Percentiles rank a stretch among this genome's conserved stretches.
Conservation (phyloP, 2,888 invertebrate species). For the Arctia plantaginis region DNA sequence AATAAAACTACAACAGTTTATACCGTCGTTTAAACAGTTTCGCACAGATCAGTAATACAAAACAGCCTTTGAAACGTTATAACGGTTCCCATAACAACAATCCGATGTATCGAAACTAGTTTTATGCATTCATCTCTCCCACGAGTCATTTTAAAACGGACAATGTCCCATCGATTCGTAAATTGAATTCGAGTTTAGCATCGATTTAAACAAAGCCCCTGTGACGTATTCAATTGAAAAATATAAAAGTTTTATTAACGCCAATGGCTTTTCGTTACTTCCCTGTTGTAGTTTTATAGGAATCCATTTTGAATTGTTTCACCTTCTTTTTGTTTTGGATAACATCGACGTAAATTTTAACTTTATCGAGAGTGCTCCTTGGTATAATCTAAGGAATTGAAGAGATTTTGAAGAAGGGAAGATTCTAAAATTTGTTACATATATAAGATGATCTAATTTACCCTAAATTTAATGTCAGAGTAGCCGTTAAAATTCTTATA, state of each 20-base stretch:
- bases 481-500: no score
- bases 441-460: no score
- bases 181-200: conserved; percentile 50
- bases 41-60: conserved; percentile 6
- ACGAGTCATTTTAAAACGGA: conserved; percentile 32
- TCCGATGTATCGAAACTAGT: conserved; percentile 36
- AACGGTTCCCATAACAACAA: conserved; percentile 43
- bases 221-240: conserved; percentile 43
- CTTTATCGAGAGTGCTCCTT: not conserved
- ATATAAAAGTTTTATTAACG: conserved; percentile 33
- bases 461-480: no score
- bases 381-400: no score
- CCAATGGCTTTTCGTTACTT: conserved; percentile 31
- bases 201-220: conserved; percentile 37
- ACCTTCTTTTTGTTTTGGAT: conserved; percentile 36
- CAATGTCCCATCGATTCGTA: conserved; percentile 25
- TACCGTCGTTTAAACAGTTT: conserved; percentile 2
- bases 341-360: not conserved
- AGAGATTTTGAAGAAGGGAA: no score
- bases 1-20: not conserved
- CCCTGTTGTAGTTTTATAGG: conserved; percentile 26
- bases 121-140: conserved; percentile 34
- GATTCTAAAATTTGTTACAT: no score
- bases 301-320: conserved; percentile 32
- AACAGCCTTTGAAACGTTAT: conserved; percentile 19